Evolutionary conservation across 2,888 invertebrate genomes (phyloP).

Genomic region (Thalpophila matura): DNA sequence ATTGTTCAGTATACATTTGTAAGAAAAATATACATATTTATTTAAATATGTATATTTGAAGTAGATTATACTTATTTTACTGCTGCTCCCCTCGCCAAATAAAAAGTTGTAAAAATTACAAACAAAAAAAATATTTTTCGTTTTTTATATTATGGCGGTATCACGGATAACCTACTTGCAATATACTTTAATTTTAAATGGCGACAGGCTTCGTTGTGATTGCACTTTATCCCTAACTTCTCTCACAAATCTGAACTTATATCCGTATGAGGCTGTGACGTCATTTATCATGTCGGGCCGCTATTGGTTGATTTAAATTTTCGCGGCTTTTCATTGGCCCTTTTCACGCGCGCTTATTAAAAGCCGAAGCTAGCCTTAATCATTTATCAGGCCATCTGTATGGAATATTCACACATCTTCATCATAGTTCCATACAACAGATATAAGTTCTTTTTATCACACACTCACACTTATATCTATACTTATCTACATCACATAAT

Average conservation of each 20-base stretch:
- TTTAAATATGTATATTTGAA: conserved; percentile 19
- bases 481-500: conserved; percentile 83
- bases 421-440: conserved; percentile 9
- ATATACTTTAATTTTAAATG: conserved; percentile 37
- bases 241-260: conserved; percentile 45
- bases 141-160: conserved; percentile 44
- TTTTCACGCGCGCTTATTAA: background rate
- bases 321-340: background rate
- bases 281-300: conserved; percentile 11
- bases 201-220: conserved; percentile 57
- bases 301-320: conserved; percentile 3
- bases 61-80: conserved; percentile 31
- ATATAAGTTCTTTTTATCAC: conserved; percentile 46
- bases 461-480: conserved; percentile 61
- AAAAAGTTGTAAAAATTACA: background rate
- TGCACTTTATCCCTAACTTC: conserved; percentile 64
- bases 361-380: background rate
- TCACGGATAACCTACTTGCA: conserved; percentile 43
- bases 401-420: background rate
- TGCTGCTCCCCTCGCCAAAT: conserved; percentile 13
- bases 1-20: conserved; percentile 15
- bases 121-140: background rate
- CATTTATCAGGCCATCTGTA: background rate
- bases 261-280: conserved; percentile 22
- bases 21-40: background rate